Percentiles rank a stretch among this genome's conserved stretches.
These are phyloP conservation scores for Seriola rivoliana DNA, from an alignment of 2,113 vertebrate species.

Conservation along the genomic window DNA sequence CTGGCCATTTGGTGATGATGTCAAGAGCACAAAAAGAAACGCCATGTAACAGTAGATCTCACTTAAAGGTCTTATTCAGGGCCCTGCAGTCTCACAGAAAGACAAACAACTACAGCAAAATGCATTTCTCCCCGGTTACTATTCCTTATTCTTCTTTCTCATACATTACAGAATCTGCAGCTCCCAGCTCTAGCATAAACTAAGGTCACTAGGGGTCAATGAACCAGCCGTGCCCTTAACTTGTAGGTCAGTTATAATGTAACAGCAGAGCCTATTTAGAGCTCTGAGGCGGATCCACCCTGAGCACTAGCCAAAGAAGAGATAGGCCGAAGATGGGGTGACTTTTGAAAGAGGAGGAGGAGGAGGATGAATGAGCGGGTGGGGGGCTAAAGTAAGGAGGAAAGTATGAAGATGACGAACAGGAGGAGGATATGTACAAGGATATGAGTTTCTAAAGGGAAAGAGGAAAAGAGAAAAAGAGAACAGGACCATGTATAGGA, in stretches of 20 bases:
- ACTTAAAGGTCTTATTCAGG: slow-evolving; percentile 7
- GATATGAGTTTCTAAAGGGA: accelerated
- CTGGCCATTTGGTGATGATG: background rate
- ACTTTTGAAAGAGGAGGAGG: slow-evolving; percentile 56
- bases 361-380: background rate
- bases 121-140: background rate
- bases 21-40: slow-evolving; percentile 2
- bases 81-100: slow-evolving; percentile 3
- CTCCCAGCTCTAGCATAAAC: background rate
- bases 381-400: slow-evolving; percentile 4
- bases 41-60: slow-evolving; percentile 21
- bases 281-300: background rate
- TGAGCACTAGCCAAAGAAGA: slow-evolving; percentile 62
- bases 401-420: background rate
- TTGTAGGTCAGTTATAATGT: slow-evolving; percentile 17
- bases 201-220: slow-evolving; percentile 16
- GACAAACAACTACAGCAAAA: slow-evolving; percentile 5
- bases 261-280: slow-evolving; percentile 26
- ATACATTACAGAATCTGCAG: slow-evolving; percentile 4
- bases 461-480: background rate
- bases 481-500: background rate
- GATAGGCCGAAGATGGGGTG: slow-evolving; percentile 44
- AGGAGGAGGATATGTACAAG: background rate
- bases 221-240: slow-evolving; percentile 1
- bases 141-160: background rate